Base-by-base conservation (phyloP, 2,888 invertebrate genomes). In the Syritta pipiens region DNA sequence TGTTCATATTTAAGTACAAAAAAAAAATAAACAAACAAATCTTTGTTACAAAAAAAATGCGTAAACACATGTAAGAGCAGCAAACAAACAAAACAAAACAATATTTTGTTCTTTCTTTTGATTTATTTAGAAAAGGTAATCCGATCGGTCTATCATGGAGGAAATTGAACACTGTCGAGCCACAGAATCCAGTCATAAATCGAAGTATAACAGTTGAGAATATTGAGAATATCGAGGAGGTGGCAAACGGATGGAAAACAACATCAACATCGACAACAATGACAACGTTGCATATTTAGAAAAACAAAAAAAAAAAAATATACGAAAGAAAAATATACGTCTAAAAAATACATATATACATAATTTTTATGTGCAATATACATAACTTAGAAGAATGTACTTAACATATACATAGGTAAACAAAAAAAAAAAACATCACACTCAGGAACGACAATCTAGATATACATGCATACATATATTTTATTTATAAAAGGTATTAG, bases 261-360 rank as follows among this genome's bases (percentile, higher is more conserved):
- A 48, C 83, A 10, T 83, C 84, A 2, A 75, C 83, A 7, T 82
- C 84, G 19, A 84, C 84, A 6, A 83, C 83, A 57, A 84, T 83
- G 83, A 83, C 84, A 28, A 83, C 84, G 1, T 69, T 84, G 48
- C 84, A 85, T 60, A 85, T 85, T 5, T 84, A 82, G 82, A 46
- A 17, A 5, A 35, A 37, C 6, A 26, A 37, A 12, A 53, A 20
- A n/a, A 44, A 24, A 24, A 10, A 19, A n/a, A 24, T 20, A 44
- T n/a, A 7, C 6, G 12, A 14, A 14, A 7, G 14, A n/a, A n/a
- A n/a, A 17, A 37, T 17, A 9, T 9, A 37, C 7, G n/a, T n/a
- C 37, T 14, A 37, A 37, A 2, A n/a, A 10, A 44, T 20, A 10
- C 5, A 48, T 67, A 55, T 37, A 37, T 63, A 48, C 55, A 42